A percentile compares a stretch with the other conserved stretches of the same genome.
phyloP scores from a whole-genome alignment of 2,888 invertebrate species.

The Orthosia incerta region DNA sequence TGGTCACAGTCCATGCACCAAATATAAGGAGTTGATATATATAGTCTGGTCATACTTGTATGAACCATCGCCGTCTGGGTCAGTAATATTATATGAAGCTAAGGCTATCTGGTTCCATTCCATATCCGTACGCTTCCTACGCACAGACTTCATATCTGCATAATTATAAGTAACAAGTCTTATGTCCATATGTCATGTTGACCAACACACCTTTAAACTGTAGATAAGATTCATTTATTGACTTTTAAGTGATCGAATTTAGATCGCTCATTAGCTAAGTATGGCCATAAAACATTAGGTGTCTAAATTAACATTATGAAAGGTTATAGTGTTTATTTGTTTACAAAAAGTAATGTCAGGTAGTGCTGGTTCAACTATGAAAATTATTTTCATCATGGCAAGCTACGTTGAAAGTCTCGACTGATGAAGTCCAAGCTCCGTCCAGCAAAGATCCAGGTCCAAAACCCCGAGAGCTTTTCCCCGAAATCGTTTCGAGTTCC shows the following conservation, averaged over 20 bases:
- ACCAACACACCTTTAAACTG: conserved; percentile 24
- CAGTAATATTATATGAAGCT: conserved; percentile 44
- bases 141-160: conserved; percentile 20
- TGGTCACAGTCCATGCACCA: neutral
- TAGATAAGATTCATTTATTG: conserved; percentile 19
- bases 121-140: conserved; percentile 60
- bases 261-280: conserved; percentile 41
- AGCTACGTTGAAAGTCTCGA: too few relatives aligned
- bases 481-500: too few relatives aligned
- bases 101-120: conserved; percentile 66
- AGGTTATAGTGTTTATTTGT: too few relatives aligned
- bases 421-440: too few relatives aligned
- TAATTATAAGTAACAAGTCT: conserved; percentile 46
- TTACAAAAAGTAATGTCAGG: too few relatives aligned
- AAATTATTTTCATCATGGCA: too few relatives aligned
- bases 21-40: neutral
- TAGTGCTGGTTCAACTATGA: too few relatives aligned
- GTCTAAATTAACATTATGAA: too few relatives aligned
- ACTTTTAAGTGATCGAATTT: conserved; percentile 53
- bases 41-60: conserved; percentile 1
- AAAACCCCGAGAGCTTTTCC: too few relatives aligned
- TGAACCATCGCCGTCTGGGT: conserved; percentile 11
- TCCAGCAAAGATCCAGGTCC: too few relatives aligned
- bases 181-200: conserved; percentile 41
- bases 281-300: neutral